Base-by-base conservation (phyloP, 2,888 invertebrate species). In the Protonemura montana region DNA sequence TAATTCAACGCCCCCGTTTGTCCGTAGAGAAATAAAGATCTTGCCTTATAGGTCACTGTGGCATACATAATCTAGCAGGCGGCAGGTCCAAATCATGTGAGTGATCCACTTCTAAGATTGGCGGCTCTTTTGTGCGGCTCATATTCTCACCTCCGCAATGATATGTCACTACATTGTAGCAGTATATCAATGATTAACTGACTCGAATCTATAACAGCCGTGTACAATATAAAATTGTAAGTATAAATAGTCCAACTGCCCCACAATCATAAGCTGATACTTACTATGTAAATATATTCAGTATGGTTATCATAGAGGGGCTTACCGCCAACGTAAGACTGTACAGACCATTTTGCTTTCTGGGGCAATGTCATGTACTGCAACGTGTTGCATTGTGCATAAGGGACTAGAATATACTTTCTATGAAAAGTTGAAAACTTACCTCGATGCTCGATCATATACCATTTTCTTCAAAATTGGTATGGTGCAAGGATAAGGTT, bases 41-140 rank as follows among this genome's bases (percentile, higher is more conserved):
- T 59, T 59, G 59, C 59, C 59, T 59, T 59, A 59, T 59, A 59
- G 59, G 59, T 59, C 59, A 59, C 59, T 59, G 59, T 59, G 59
- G 59, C 59, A 59, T 59, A 21, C 59, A 59, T 59, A 59, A 59
- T 59, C 1, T 59, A 59, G 59, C 21, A 59, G 59, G 59, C 59
- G 21, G 59, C 59, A 59, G 59, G 59, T 59, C 59, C 59, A 59
- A 21, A 59, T 59, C 59, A 59, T 59, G 21, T 59, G 59, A 10
- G 21, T 59, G 59, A 59, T 59, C 59, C 59, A 59, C 59, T 59
- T 59, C 7, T 10, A 7, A 13, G 59, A 3, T 59, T 7, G 59
- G 7, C 59, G 59, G 59, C 21, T 21, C 59, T 3, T 59, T 59
- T 59, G 59, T 59, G 21, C 21, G 1, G 13, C 59, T 59, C 59